phyloP scores from a whole-genome alignment of 2,113 vertebrate genomes.

The Beaufortia kweichowensis region DNA sequence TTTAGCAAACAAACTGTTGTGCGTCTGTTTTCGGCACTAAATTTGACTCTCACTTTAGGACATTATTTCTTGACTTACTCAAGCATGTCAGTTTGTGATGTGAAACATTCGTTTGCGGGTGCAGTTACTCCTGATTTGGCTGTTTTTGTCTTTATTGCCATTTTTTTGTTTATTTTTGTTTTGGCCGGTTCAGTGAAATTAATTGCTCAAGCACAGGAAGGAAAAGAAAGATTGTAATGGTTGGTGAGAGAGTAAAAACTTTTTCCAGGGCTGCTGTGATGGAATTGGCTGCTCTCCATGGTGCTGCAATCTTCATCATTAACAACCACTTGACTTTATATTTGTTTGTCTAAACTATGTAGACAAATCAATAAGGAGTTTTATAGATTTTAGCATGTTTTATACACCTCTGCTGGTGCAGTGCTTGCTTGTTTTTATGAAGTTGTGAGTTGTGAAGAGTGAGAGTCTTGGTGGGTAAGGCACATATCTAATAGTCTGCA shows the following conservation, averaged over 20 bases:
- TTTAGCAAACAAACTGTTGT: conserved; percentile 36
- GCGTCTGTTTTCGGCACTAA: conserved; percentile 29
- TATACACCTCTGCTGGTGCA: too few relatives aligned
- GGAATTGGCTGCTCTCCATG: conserved; percentile 3
- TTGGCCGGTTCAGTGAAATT: conserved; percentile 9
- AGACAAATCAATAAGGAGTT: too few relatives aligned
- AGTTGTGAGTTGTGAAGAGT: too few relatives aligned
- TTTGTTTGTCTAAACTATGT: too few relatives aligned
- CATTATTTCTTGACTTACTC: conserved; percentile 36
- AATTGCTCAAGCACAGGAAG: background rate
- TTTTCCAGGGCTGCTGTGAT: background rate
- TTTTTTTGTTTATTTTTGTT: background rate
- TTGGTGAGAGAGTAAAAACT: background rate
- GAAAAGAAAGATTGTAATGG: background rate
- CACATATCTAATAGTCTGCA: too few relatives aligned
- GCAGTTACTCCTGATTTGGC: conserved; percentile 1
- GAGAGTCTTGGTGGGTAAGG: too few relatives aligned
- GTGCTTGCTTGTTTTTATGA: too few relatives aligned
- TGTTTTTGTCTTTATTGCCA: conserved; percentile 13
- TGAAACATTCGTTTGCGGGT: conserved; percentile 4
- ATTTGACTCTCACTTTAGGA: conserved; percentile 29
- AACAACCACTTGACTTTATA: background rate
- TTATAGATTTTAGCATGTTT: too few relatives aligned
- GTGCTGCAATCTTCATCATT: background rate
- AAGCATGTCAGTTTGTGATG: conserved; percentile 36